Base-by-base conservation (phyloP, 1,140 invertebrate genomes). In the Penaeus vannamei region DNA sequence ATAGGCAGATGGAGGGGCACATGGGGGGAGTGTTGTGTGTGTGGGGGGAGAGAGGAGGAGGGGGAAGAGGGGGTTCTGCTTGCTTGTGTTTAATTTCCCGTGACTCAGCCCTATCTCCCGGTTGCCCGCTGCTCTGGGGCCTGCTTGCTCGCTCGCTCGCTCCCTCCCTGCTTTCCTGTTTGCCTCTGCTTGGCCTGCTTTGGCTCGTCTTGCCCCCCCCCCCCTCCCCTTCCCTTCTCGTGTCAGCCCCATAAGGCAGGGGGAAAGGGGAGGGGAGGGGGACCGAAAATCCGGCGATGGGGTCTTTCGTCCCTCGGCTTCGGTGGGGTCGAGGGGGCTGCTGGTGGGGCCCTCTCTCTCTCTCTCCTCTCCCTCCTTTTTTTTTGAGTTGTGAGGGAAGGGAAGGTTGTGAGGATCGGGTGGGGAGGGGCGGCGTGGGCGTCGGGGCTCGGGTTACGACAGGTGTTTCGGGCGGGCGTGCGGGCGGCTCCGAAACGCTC, bases 101-200 rank as follows among this genome's bases (percentile, higher is more conserved):
- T 79, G 76, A 23, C 36, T 36, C 36, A 23, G 72, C n/a, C 22
- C 10, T 20, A 19, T 36, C 10, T 36, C 29, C 20, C 29, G 76
- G 19, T 12, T 36, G 32, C 53, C 36, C 4, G 32, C 23, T 59
- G 23, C 32, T 46, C 77, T 53, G 53, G 53, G 53, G 46, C 77
- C 53, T 20, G 46, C 77, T 79, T 5, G 46, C 77, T 46, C 36
- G 46, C 77, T 46, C 36, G 46, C 77, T 46, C 36, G 46, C 77
- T 80, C 36, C 59, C 77, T 46, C 36, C 59, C 77, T 80, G 42
- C 53, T 53, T 79, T 53, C 53, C 76, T 79, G 36, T 79, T 53
- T 79, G 36, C 53, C 76, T 79, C 76, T 36, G 17, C 23, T 53
- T 79, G 36, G 36, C 36, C 36, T 42, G 36, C 36, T 42, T 42